phyloP scores from a whole-genome alignment of 2,888 invertebrate species.

The Callyntrura guangdongensis region DNA sequence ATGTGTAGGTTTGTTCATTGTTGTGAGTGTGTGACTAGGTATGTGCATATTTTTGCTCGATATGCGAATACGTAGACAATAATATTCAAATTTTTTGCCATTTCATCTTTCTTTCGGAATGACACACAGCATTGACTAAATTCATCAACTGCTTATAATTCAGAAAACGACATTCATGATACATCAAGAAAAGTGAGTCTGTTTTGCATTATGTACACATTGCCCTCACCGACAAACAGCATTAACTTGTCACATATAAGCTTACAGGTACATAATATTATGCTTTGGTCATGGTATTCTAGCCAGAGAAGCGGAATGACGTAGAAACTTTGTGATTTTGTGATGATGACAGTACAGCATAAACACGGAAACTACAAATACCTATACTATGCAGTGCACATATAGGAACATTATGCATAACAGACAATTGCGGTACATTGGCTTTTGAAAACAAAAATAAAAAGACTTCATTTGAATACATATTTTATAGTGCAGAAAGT shows the following conservation, averaged over 20 bases:
- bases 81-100: conserved; percentile 60
- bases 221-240: too few relatives aligned
- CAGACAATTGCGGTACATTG: too few relatives aligned
- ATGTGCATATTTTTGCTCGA: conserved; percentile 1
- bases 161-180: conserved; percentile 32
- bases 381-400: neutral
- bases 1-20: too few relatives aligned
- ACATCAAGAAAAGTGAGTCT: conserved; percentile 38
- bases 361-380: neutral
- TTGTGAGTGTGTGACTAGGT: neutral
- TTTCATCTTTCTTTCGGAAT: conserved; percentile 38
- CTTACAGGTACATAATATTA: neutral
- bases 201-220: conserved; percentile 16
- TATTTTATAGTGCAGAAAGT: too few relatives aligned
- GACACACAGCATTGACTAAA: conserved; percentile 29
- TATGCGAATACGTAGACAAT: conserved; percentile 2
- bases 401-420: too few relatives aligned
- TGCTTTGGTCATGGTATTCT: neutral
- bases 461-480: too few relatives aligned
- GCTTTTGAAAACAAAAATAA: too few relatives aligned
- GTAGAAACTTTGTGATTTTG: neutral
- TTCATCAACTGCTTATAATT: conserved; percentile 40
- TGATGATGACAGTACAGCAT: neutral
- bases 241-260: neutral
- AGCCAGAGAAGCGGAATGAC: neutral